phyloP scores from a whole-genome alignment of 2,113 vertebrate species.

The Prionailurus bengalensis region DNA sequence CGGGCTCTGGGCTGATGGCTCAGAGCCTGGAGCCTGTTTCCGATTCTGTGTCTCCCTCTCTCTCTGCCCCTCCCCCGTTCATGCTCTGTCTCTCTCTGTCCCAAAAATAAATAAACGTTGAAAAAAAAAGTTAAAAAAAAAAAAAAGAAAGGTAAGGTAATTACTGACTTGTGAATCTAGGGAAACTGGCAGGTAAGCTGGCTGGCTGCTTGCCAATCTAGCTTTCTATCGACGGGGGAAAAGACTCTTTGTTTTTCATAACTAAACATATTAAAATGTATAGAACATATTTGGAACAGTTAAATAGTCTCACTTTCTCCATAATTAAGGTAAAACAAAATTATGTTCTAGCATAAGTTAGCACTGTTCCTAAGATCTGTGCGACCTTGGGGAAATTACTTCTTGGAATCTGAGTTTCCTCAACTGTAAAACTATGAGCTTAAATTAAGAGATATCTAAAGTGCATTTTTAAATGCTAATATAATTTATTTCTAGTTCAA shows the following conservation, averaged over 20 bases:
- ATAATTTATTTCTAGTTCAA: constrained; percentile 71
- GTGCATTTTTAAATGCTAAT: constrained; percentile 66
- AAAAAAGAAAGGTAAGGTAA: constrained; percentile 3
- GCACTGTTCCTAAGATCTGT: background rate
- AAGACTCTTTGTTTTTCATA: background rate
- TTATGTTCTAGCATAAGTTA: background rate
- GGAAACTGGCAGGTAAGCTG: background rate
- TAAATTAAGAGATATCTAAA: constrained; percentile 66
- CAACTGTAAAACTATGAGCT: constrained; percentile 58
- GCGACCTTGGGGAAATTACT: constrained; percentile 63
- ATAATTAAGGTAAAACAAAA: constrained; percentile 54
- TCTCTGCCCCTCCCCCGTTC: too few species aligned
- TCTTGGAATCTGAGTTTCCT: constrained; percentile 59
- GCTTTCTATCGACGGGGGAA: constrained; percentile 14
- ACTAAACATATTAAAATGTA: constrained; percentile 55
- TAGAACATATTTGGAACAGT: constrained; percentile 58
- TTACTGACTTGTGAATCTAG: constrained; percentile 28
- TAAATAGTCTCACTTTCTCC: constrained; percentile 39
- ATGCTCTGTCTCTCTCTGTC: too few species aligned
- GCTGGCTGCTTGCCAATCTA: background rate
- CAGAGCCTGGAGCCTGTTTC: too few species aligned
- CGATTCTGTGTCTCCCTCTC: too few species aligned
- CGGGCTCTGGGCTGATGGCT: too few species aligned
- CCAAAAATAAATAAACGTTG: too few species aligned
- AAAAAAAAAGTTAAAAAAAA: too few species aligned